Conservation (phyloP, 2,797 vertebrate genomes). For the Enteromius afrohamiltoni region DNA sequence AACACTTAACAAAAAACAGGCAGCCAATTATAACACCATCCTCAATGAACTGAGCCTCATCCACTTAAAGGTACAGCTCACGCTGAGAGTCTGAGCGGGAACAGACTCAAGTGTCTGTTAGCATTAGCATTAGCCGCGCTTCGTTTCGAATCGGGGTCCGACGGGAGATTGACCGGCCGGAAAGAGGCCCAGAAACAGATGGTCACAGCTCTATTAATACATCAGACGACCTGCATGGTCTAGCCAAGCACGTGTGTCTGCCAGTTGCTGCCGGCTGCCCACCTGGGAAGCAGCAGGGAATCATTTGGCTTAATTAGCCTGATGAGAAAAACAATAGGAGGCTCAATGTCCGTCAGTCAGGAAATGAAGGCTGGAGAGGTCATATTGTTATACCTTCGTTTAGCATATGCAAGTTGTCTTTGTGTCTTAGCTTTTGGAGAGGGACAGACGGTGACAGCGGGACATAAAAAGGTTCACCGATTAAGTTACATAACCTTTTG, state of each 20-base stretch:
- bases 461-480: neutral
- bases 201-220: conserved; percentile 54
- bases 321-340: conserved; percentile 70
- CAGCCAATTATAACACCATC: conserved; percentile 62
- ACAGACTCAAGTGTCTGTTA: conserved; percentile 48
- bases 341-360: conserved; percentile 69
- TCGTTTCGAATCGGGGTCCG: conserved; percentile 31
- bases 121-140: conserved; percentile 45
- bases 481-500: neutral
- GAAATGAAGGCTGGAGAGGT: conserved; percentile 58
- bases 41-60: conserved; percentile 21
- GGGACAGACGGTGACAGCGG: neutral
- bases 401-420: conserved; percentile 44
- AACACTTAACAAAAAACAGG: conserved; percentile 65
- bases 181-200: conserved; percentile 56
- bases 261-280: conserved; percentile 60
- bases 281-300: conserved; percentile 65
- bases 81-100: conserved; percentile 15
- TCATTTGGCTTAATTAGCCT: conserved; percentile 70
- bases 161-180: conserved; percentile 44
- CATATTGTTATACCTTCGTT: conserved; percentile 5
- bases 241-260: conserved; percentile 42
- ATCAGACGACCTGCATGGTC: conserved; percentile 51
- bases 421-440: conserved; percentile 48
- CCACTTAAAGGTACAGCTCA: conserved; percentile 26